Conservation (phyloP, 1,140 invertebrate species). For the Colletes latitarsis region DNA sequence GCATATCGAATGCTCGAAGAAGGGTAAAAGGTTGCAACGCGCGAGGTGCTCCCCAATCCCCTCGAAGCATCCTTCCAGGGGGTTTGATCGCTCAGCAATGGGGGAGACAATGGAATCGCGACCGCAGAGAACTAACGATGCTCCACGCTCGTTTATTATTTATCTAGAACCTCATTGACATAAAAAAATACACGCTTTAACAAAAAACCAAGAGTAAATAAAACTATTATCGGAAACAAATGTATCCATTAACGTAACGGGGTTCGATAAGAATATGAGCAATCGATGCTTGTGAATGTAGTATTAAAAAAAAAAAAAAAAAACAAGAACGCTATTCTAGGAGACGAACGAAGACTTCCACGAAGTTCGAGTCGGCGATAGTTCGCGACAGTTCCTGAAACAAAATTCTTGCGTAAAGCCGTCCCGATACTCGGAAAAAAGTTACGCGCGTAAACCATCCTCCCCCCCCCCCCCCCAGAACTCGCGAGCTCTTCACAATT, state of each 20-base stretch:
- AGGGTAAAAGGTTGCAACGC: slow-evolving; percentile 17
- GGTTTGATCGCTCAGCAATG: slow-evolving; percentile 15
- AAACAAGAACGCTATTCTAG: no score
- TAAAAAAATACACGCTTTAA: background rate
- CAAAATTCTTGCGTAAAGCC: no score
- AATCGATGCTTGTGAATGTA: no score
- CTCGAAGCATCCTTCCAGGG: background rate
- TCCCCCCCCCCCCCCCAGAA: no score
- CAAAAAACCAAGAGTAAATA: no score
- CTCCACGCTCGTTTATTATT: slow-evolving; percentile 5
- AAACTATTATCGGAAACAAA: no score
- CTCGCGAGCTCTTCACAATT: background rate
- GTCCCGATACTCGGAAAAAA: background rate
- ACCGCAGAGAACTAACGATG: background rate
- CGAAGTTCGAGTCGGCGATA: background rate
- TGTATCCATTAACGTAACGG: no score
- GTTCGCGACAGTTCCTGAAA: background rate
- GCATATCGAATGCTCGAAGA: slow-evolving; percentile 17
- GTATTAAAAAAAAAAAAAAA: no score
- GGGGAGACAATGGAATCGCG: slow-evolving; percentile 27
- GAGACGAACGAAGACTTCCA: background rate
- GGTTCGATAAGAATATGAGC: no score
- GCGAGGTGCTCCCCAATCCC: background rate
- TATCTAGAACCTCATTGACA: background rate
- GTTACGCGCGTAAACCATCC: background rate